These are phyloP conservation scores for Masticophis lateralis DNA, from an alignment of 2,797 vertebrate genomes.

Conservation along the genomic window DNA sequence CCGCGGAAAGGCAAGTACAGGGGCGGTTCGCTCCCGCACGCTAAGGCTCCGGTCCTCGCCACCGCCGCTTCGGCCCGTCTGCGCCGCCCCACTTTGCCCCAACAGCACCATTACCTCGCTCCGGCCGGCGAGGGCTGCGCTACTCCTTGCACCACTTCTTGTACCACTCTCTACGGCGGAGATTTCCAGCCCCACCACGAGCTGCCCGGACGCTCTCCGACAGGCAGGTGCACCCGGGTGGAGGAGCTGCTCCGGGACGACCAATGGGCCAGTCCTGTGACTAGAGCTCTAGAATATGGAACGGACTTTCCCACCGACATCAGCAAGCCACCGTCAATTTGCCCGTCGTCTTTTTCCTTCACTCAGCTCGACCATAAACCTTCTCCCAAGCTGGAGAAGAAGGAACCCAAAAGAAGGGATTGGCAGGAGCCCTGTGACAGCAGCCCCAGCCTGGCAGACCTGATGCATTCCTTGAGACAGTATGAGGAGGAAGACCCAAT, in stretches of 20 bases:
- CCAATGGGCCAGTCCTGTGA: slow-evolving; percentile 26
- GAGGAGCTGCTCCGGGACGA: slow-evolving; percentile 15
- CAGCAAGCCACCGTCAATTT: slow-evolving; percentile 21
- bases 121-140: slow-evolving; percentile 12
- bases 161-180: slow-evolving; percentile 28
- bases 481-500: neutral
- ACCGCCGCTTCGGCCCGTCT: neutral
- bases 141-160: slow-evolving; percentile 14
- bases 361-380: neutral
- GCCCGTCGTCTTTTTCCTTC: slow-evolving; percentile 18
- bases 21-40: neutral
- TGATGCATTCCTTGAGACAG: neutral
- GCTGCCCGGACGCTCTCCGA: neutral
- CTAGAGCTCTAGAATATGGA: neutral
- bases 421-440: slow-evolving; percentile 22
- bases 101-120: neutral
- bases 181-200: neutral
- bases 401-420: neutral
- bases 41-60: neutral
- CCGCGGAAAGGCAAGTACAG: neutral
- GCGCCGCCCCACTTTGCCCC: neutral
- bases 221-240: neutral
- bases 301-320: neutral
- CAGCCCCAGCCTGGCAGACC: slow-evolving; percentile 11
- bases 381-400: neutral